A percentile compares a stretch with the other conserved stretches of the same genome.
Evolutionary conservation across 2,797 vertebrate species (phyloP).

Genomic region (Serranus cabrilla): DNA sequence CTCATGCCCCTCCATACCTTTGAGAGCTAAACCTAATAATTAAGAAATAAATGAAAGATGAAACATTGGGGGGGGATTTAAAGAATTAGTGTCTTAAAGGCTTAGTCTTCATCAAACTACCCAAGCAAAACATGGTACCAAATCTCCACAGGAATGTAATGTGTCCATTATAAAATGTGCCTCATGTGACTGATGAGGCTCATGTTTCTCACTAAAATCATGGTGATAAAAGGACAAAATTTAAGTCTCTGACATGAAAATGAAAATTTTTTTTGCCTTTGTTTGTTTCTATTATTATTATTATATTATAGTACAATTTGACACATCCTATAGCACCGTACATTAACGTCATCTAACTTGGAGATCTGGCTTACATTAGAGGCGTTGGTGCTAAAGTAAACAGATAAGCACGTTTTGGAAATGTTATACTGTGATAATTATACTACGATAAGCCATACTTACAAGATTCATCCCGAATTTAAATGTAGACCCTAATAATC

Average conservation of each 20-base stretch:
- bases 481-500: rapidly evolving
- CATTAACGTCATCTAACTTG: not conserved
- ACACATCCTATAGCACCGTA: no score
- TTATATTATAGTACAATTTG: not conserved
- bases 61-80: not conserved
- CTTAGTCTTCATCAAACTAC: slow-evolving; percentile 38
- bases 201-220: not conserved
- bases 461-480: slow-evolving; percentile 8
- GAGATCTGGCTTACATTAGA: not conserved
- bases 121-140: slow-evolving; percentile 14
- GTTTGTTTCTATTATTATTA: not conserved
- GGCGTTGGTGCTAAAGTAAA: no score
- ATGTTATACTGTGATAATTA: not conserved
- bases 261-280: rapidly evolving
- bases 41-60: slow-evolving; percentile 4
- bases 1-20: slow-evolving; percentile 73
- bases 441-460: no score
- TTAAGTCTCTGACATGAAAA: not conserved
- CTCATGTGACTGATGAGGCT: not conserved
- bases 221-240: not conserved
- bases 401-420: not conserved
- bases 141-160: slow-evolving; percentile 65
- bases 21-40: slow-evolving; percentile 41
- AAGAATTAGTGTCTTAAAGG: slow-evolving; percentile 24
- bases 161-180: not conserved